Percentiles rank a stretch among this genome's conserved stretches.
These are phyloP conservation scores for Phylloscopus whistleri DNA, from an alignment of 2,113 vertebrate species.

Conservation along the genomic window DNA sequence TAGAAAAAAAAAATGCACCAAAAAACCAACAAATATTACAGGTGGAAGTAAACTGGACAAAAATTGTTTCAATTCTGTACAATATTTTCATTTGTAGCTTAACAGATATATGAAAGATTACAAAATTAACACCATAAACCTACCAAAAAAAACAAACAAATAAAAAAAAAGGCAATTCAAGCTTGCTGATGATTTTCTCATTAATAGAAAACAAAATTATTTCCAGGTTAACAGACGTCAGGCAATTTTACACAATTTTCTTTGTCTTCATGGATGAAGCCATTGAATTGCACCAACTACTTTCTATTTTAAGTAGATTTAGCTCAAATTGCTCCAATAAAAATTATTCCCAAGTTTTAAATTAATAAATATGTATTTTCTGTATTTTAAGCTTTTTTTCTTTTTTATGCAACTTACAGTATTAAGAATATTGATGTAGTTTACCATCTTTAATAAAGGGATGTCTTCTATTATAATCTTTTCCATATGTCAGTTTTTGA, in stretches of 20 bases:
- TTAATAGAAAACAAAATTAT: not conserved
- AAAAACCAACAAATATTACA: fast-evolving
- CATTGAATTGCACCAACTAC: not conserved
- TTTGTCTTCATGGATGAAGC: not conserved
- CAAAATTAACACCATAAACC: fast-evolving
- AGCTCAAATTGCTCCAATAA: not conserved
- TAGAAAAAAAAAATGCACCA: too few relatives aligned
- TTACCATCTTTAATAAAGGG: not conserved
- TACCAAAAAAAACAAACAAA: not conserved
- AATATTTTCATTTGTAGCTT: not conserved
- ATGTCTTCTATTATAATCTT: not conserved
- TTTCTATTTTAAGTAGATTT: not conserved
- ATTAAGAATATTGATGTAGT: not conserved
- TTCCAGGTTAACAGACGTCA: not conserved
- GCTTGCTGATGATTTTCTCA: not conserved
- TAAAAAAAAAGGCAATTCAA: not conserved
- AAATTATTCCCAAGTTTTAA: not conserved
- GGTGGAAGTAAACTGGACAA: not conserved
- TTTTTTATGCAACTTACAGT: not conserved
- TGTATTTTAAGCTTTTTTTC: not conserved
- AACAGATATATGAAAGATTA: not conserved
- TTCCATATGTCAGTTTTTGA: not conserved
- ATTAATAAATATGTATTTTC: fast-evolving
- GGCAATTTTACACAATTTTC: not conserved
- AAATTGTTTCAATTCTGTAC: fast-evolving